Evolutionary conservation across 1,140 invertebrate species (phyloP).

Genomic region (Rhagoletis zephyria): DNA sequence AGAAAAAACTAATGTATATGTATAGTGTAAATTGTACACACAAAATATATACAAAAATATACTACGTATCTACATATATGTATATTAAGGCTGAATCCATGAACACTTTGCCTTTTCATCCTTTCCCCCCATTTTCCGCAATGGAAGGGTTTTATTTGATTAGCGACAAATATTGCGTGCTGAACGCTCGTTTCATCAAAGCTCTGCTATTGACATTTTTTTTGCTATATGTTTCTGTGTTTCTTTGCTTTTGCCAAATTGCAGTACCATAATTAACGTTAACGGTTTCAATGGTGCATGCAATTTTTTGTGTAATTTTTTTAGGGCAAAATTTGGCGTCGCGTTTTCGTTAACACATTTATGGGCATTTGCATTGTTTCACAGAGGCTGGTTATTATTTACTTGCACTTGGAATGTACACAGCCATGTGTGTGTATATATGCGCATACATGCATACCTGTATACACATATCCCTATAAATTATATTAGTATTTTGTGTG

Average conservation of each 20-base stretch:
- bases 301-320: not conserved
- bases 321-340: not conserved
- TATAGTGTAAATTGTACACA: too few relatives aligned
- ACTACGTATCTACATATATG: too few relatives aligned
- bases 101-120: not conserved
- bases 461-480: too few relatives aligned
- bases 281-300: not conserved
- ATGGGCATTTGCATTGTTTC: not conserved
- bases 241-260: not conserved
- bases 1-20: too few relatives aligned
- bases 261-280: slow-evolving; percentile 27
- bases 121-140: not conserved
- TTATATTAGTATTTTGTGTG: not conserved
- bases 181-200: not conserved
- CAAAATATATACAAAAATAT: too few relatives aligned
- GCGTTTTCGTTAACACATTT: slow-evolving; percentile 18
- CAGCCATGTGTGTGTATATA: not conserved
- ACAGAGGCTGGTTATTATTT: not conserved
- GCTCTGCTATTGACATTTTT: not conserved
- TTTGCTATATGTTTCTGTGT: not conserved
- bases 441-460: too few relatives aligned
- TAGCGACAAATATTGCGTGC: slow-evolving; percentile 36
- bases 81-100: too few relatives aligned
- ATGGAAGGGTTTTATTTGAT: not conserved
- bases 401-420: slow-evolving; percentile 1